Conservation (phyloP, 2,888 invertebrate species). For the Dermolepida albohirtum region DNA sequence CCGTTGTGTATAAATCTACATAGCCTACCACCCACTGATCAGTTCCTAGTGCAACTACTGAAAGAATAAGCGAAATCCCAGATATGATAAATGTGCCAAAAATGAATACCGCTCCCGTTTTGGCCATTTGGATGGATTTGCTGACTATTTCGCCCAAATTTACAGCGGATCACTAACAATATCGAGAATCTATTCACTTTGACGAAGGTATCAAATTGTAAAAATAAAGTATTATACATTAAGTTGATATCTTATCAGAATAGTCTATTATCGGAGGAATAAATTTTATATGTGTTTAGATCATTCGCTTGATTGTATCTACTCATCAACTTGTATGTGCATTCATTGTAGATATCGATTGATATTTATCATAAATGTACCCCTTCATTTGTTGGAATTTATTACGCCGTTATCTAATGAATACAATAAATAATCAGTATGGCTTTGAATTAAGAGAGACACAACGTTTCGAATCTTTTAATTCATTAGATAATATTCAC, state of each 20-base stretch:
- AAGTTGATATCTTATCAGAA: constrained; percentile 24
- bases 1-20: constrained; percentile 40
- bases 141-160: neutral
- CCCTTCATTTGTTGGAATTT: too few species aligned
- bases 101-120: constrained; percentile 55
- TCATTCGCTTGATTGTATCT: constrained; percentile 21
- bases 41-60: constrained; percentile 58
- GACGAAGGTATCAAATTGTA: neutral
- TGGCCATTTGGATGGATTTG: constrained; percentile 54
- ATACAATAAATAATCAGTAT: too few species aligned
- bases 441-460: too few species aligned
- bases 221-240: neutral
- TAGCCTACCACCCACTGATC: constrained; percentile 57
- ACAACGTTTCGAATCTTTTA: too few species aligned
- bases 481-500: too few species aligned
- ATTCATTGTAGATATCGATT: too few species aligned
- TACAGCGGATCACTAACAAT: neutral
- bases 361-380: too few species aligned
- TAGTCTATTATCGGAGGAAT: constrained; percentile 27
- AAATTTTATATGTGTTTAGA: constrained; percentile 10
- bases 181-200: neutral
- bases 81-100: constrained; percentile 57
- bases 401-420: too few species aligned
- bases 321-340: too few species aligned
- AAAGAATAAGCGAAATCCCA: constrained; percentile 55